Percentiles rank a stretch among this genome's conserved stretches.
Conservation (phyloP, 1,140 invertebrate genomes). For the Drosophila willistoni region DNA sequence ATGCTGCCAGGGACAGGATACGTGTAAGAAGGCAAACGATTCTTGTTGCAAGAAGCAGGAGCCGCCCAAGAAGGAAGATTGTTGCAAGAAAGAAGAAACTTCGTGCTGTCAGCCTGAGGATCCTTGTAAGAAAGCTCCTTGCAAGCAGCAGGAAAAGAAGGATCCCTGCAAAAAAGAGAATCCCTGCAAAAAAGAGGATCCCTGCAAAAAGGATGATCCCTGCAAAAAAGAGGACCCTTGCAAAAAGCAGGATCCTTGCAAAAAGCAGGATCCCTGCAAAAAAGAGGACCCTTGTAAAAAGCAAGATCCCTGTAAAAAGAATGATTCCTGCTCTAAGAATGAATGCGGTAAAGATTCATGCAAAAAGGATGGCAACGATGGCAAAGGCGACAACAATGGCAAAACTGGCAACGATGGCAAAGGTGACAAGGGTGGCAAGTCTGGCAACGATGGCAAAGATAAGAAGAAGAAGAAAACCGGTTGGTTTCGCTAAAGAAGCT, state of each 20-base stretch:
- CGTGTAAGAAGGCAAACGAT: slow-evolving; percentile 3
- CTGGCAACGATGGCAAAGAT: background rate
- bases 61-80: background rate
- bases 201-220: background rate
- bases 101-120: background rate
- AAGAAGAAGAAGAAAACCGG: background rate
- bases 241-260: background rate
- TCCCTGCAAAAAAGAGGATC: slow-evolving; percentile 1
- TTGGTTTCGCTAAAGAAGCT: background rate
- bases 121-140: background rate
- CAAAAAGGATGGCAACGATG: slow-evolving; percentile 2
- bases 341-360: background rate
- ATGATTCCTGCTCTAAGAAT: background rate
- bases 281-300: background rate
- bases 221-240: slow-evolving; percentile 9
- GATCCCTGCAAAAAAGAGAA: slow-evolving; percentile 19
- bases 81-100: background rate
- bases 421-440: background rate
- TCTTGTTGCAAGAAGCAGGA: slow-evolving; percentile 2
- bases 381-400: background rate
- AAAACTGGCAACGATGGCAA: background rate
- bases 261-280: slow-evolving; percentile 1
- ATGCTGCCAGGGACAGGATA: background rate
- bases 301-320: background rate
- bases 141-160: slow-evolving; percentile 15